Conservation (phyloP, 2,113 vertebrate species). For the Poecilia latipinna region DNA sequence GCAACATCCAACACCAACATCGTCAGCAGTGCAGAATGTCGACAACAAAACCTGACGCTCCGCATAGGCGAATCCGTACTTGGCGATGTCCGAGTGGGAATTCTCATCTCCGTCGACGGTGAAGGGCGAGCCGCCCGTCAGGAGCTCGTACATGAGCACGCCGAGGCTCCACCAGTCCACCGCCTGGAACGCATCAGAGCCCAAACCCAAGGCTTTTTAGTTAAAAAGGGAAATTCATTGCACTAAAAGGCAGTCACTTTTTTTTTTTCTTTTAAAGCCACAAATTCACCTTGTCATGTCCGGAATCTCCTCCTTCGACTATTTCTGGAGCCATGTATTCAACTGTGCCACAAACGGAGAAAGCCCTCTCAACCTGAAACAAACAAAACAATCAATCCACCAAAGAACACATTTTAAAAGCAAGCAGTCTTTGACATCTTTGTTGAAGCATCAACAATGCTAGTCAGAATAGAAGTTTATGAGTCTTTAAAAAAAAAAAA, state of each 20-base stretch:
- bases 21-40: slow-evolving; percentile 15
- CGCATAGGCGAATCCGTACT: slow-evolving; percentile 77
- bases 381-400: background rate
- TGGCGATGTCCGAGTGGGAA: slow-evolving; percentile 96
- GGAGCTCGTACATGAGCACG: slow-evolving; percentile 95
- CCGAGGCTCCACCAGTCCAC: slow-evolving; percentile 99
- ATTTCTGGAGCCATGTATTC: slow-evolving; percentile 99
- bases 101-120: slow-evolving; percentile 97
- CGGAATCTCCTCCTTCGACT: slow-evolving; percentile 91
- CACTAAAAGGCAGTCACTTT: background rate
- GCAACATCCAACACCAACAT: slow-evolving; percentile 20
- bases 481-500: too few relatives aligned
- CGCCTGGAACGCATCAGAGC: slow-evolving; percentile 80
- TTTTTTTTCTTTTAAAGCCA: slow-evolving; percentile 8
- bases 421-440: background rate
- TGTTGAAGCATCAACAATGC: background rate
- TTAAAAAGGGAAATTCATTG: slow-evolving; percentile 11
- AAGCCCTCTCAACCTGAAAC: slow-evolving; percentile 88
- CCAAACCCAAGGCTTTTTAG: slow-evolving; percentile 1
- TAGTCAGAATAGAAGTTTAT: background rate
- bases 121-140: slow-evolving; percentile 97
- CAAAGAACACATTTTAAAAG: background rate
- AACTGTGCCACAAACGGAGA: slow-evolving; percentile 97
- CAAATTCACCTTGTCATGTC: slow-evolving; percentile 92
- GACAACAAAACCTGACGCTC: background rate